These are phyloP conservation scores for Archips xylosteana DNA, from an alignment of 2,888 invertebrate species.

Conservation along the genomic window DNA sequence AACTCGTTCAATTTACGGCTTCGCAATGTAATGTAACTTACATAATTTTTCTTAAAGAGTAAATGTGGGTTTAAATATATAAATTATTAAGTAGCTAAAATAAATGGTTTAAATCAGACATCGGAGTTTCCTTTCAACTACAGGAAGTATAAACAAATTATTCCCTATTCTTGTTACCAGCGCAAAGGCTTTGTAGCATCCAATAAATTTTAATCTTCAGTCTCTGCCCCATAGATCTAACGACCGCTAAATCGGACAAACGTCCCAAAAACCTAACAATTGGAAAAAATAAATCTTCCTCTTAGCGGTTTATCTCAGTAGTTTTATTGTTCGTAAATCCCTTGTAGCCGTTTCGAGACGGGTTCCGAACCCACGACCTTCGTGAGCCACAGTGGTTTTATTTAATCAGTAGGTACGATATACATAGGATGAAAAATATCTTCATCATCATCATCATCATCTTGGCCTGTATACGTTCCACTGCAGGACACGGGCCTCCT, in stretches of 20 bases:
- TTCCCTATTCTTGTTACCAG: background rate
- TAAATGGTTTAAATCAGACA: too few relatives aligned
- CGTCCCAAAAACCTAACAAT: constrained; percentile 36
- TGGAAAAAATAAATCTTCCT: constrained; percentile 42
- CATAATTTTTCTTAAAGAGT: too few relatives aligned
- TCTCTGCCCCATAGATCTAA: constrained; percentile 10
- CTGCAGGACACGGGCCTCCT: too few relatives aligned
- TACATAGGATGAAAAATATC: background rate
- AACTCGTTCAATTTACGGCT: too few relatives aligned
- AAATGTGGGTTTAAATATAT: too few relatives aligned
- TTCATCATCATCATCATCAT: too few relatives aligned
- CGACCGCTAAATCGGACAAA: constrained; percentile 38
- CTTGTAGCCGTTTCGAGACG: constrained; percentile 34
- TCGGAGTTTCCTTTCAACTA: too few relatives aligned
- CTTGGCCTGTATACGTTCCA: too few relatives aligned
- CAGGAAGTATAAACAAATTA: too few relatives aligned
- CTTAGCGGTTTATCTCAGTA: constrained; percentile 42
- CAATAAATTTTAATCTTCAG: constrained; percentile 1
- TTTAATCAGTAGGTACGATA: constrained; percentile 8
- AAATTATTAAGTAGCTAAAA: too few relatives aligned
- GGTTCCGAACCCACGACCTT: constrained; percentile 29
- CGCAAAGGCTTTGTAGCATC: background rate
- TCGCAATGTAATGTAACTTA: too few relatives aligned
- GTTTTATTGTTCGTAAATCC: constrained; percentile 42
- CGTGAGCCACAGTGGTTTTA: background rate